Evolutionary conservation across 2,113 vertebrate genomes (phyloP).

Genomic region (Campylorhamphus procurvoides): DNA sequence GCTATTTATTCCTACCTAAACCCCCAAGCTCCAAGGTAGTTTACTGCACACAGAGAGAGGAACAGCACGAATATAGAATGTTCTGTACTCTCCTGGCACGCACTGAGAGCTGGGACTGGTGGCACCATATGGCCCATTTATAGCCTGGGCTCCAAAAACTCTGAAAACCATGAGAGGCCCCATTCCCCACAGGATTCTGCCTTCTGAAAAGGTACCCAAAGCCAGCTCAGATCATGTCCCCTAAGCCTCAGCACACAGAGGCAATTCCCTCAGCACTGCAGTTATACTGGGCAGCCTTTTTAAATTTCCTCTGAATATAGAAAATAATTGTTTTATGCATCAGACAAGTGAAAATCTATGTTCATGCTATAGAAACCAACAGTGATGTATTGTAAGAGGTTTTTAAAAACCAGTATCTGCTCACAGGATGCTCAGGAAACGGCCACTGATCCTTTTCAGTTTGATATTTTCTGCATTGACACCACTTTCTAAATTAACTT

Average conservation of each 20-base stretch:
- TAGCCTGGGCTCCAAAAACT: not conserved
- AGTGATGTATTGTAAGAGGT: not conserved
- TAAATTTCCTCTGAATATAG: not conserved
- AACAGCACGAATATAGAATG: not conserved
- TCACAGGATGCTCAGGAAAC: not conserved
- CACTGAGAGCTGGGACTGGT: not conserved
- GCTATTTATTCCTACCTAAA: not conserved
- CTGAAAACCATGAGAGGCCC: not conserved
- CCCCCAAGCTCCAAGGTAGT: not conserved
- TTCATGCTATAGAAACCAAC: not conserved
- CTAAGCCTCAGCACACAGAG: not conserved
- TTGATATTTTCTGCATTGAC: not conserved
- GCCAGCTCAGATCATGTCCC: not conserved
- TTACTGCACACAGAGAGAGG: not conserved
- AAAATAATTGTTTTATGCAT: not conserved
- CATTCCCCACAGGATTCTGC: not conserved
- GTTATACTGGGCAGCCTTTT: not conserved
- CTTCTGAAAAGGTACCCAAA: not conserved
- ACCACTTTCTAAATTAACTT: slow-evolving; percentile 1
- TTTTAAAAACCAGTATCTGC: not conserved
- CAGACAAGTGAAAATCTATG: not conserved
- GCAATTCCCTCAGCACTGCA: not conserved
- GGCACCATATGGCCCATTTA: slow-evolving; percentile 37
- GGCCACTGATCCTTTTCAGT: not conserved
- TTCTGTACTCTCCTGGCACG: slow-evolving; percentile 23